Percentiles rank a stretch among this genome's conserved stretches.
These are phyloP conservation scores for Drosophila melanosoma DNA, from an alignment of 2,888 invertebrate genomes.

Conservation along the genomic window DNA sequence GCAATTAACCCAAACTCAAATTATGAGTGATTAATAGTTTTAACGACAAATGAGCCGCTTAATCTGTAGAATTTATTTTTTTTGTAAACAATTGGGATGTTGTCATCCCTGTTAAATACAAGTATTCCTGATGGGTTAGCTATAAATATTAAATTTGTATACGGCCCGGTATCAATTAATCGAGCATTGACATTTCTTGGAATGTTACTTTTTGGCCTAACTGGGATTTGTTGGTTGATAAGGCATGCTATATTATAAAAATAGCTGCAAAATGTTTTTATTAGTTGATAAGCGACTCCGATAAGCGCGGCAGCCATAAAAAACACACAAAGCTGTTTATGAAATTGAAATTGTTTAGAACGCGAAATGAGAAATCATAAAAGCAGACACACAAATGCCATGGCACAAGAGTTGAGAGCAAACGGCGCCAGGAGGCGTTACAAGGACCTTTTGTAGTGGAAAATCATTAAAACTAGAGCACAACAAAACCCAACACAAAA, in stretches of 20 bases:
- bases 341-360: constrained; percentile 7
- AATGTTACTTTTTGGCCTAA: not conserved
- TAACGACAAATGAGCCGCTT: constrained; percentile 53
- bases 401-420: constrained; percentile 35
- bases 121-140: not conserved
- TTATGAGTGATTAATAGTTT: constrained; percentile 58
- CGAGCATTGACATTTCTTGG: not conserved
- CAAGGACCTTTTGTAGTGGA: constrained; percentile 71
- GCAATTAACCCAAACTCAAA: constrained; percentile 55
- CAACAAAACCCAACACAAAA: constrained; percentile 38
- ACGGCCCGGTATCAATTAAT: not conserved
- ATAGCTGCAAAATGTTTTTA: constrained; percentile 47
- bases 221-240: not conserved
- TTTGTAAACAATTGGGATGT: not conserved
- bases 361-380: constrained; percentile 30
- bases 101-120: not conserved
- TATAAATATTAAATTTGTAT: not conserved
- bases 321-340: not conserved
- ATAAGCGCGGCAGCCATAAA: constrained; percentile 35
- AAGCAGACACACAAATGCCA: constrained; percentile 14
- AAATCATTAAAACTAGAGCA: constrained; percentile 77
- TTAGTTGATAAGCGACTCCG: constrained; percentile 51
- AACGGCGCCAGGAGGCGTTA: constrained; percentile 74
- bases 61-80: not conserved
- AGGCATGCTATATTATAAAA: constrained; percentile 23